Conservation (phyloP, 1,140 invertebrate genomes). For the Apis dorsata region DNA sequence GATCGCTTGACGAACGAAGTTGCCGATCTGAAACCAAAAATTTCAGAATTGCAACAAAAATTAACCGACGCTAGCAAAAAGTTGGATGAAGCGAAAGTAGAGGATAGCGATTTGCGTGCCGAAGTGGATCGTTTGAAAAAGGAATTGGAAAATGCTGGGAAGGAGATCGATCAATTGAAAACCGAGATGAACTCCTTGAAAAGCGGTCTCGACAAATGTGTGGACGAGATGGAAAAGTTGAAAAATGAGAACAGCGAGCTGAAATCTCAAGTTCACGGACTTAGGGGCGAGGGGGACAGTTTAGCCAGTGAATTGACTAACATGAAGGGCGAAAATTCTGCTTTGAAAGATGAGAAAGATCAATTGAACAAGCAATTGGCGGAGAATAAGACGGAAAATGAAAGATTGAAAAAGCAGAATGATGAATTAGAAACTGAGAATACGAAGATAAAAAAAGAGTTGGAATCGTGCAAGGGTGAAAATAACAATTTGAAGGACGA, state of each 20-base stretch:
- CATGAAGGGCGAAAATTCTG: conserved; percentile 35
- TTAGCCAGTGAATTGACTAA: conserved; percentile 46
- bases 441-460: conserved; percentile 22
- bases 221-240: conserved; percentile 47
- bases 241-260: conserved; percentile 16
- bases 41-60: neutral
- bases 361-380: neutral
- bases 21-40: conserved; percentile 37
- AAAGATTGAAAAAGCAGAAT: conserved; percentile 24
- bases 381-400: conserved; percentile 37
- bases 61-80: conserved; percentile 10
- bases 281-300: neutral
- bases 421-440: conserved; percentile 12
- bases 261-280: conserved; percentile 10
- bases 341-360: conserved; percentile 1
- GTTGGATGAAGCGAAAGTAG: conserved; percentile 39
- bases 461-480: conserved; percentile 19
- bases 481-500: conserved; percentile 36
- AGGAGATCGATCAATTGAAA: neutral
- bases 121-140: conserved; percentile 35
- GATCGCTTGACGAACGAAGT: conserved; percentile 42
- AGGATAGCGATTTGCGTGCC: conserved; percentile 20
- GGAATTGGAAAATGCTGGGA: neutral
- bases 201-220: conserved; percentile 47
- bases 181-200: neutral